Conservation (phyloP, 2,797 vertebrate genomes). For the Alauda arvensis region DNA sequence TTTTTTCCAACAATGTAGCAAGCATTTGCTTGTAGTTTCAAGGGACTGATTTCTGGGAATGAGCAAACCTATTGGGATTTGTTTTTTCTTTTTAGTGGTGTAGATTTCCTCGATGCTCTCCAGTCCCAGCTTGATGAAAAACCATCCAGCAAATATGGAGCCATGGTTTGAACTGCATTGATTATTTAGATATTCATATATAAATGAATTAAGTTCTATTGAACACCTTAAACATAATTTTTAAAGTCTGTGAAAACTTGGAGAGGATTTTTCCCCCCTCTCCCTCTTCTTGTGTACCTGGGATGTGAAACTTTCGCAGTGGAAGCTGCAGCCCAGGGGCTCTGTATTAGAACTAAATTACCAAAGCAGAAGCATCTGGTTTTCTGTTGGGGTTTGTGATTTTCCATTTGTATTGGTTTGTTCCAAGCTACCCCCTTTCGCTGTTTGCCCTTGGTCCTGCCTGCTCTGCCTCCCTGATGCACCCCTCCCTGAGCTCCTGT, state of each 20-base stretch:
- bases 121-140: background rate
- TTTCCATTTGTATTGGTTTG: too few relatives aligned
- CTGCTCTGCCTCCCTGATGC: too few relatives aligned
- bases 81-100: background rate
- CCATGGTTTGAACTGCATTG: background rate
- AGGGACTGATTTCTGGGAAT: background rate
- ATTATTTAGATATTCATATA: background rate
- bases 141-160: background rate
- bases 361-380: background rate
- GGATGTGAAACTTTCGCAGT: background rate
- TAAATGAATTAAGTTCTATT: too few relatives aligned
- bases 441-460: too few relatives aligned
- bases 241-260: background rate
- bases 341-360: background rate
- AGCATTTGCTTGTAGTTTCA: background rate
- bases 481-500: too few relatives aligned
- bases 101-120: background rate
- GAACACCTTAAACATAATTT: background rate
- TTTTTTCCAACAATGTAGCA: background rate
- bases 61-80: background rate
- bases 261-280: fast-evolving
- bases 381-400: too few relatives aligned
- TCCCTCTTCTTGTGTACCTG: background rate
- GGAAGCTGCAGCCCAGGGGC: background rate
- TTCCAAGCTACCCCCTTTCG: too few relatives aligned